Conservation (phyloP, 1,140 invertebrate genomes). For the Diorhabda carinulata region DNA sequence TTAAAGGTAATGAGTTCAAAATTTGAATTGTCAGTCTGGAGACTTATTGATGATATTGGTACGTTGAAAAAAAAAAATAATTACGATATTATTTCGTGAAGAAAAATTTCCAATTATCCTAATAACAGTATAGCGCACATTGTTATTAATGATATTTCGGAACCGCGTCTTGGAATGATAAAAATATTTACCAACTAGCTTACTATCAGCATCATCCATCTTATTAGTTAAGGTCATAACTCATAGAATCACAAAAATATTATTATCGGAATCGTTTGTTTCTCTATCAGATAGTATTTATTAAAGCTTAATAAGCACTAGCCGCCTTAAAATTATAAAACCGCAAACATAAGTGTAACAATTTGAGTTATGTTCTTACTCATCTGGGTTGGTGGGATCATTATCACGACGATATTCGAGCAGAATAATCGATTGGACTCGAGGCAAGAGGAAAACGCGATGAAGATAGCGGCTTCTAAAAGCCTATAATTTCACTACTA, state of each 20-base stretch:
- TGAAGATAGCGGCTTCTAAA: conserved; percentile 47
- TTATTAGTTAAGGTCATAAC: background rate
- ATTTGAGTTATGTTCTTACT: conserved; percentile 42
- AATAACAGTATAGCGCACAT: no score
- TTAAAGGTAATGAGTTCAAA: no score
- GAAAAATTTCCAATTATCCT: no score
- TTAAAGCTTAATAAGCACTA: conserved; percentile 30
- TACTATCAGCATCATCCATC: no score
- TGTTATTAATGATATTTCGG: no score
- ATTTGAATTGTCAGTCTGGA: no score
- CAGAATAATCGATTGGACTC: conserved; percentile 45
- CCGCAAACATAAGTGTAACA: conserved; percentile 39
- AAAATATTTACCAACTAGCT: no score
- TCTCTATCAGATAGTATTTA: conserved; percentile 30
- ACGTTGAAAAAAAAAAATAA: no score
- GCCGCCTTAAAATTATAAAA: conserved; percentile 44
- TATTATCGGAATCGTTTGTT: conserved; percentile 14
- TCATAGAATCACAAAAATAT: conserved; percentile 9
- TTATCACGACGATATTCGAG: conserved; percentile 35
- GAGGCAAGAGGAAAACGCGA: conserved; percentile 41
- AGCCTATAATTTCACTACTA: conserved; percentile 48
- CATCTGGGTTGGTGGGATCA: conserved; percentile 40
- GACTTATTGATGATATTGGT: no score
- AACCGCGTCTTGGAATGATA: no score
- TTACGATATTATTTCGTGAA: no score